These are phyloP conservation scores for Drosophila sturtevanti DNA, from an alignment of 1,140 invertebrate genomes.

Conservation along the genomic window DNA sequence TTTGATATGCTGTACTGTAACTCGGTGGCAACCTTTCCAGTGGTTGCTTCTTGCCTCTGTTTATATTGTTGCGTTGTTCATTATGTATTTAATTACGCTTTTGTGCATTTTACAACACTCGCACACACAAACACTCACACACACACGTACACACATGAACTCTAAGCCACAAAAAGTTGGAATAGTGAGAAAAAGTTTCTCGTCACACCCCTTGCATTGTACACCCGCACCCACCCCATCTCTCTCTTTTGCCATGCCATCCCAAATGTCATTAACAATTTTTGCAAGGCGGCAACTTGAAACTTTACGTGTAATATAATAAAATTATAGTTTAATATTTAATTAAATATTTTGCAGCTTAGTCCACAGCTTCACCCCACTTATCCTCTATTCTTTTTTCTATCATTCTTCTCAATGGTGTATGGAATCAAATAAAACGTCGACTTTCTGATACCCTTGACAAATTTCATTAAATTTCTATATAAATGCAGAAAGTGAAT, in stretches of 20 bases:
- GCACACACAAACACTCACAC: background rate
- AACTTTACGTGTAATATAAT: conserved; percentile 70
- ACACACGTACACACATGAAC: background rate
- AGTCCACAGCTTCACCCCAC: conserved; percentile 21
- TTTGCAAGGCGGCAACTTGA: conserved; percentile 66
- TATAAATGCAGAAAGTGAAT: too few relatives aligned
- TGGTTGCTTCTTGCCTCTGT: conserved; percentile 2
- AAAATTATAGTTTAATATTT: conserved; percentile 75
- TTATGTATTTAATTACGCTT: conserved; percentile 80
- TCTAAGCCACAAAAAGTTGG: conserved; percentile 67
- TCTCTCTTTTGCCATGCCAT: conserved; percentile 1
- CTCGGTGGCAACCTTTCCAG: background rate
- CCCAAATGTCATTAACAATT: conserved; percentile 76
- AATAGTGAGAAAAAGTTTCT: conserved; percentile 57
- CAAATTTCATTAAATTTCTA: too few relatives aligned
- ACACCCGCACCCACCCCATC: background rate
- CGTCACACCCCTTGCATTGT: conserved; percentile 10
- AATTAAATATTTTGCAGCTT: conserved; percentile 68
- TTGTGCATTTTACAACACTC: conserved; percentile 67
- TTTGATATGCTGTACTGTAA: conserved; percentile 43
- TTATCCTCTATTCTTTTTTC: background rate
- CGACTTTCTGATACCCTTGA: background rate
- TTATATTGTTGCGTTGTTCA: conserved; percentile 70
- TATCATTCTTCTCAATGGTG: background rate
- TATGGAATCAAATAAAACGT: background rate